A percentile compares a stretch with the other conserved stretches of the same genome.
Evolutionary conservation across 2,888 invertebrate genomes (phyloP).

Genomic region (Stenotaenia linearis): DNA sequence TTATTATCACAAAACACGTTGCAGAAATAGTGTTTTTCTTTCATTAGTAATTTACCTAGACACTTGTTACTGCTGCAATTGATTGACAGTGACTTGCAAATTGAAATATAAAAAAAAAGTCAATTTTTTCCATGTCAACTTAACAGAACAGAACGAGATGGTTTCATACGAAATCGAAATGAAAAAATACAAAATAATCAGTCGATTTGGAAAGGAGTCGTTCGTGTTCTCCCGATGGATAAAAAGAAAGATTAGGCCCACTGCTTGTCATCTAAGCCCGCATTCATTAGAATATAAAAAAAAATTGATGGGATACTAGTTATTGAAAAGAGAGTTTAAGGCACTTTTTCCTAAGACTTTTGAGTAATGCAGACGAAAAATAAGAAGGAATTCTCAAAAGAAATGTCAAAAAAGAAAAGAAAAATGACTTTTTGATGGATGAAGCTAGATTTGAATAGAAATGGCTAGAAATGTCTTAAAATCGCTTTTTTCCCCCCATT

Average conservation of each 20-base stretch:
- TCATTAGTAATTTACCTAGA: background rate
- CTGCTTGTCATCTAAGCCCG: background rate
- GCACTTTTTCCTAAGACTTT: constrained; percentile 7
- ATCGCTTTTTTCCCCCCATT: background rate
- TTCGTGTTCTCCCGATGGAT: constrained; percentile 2
- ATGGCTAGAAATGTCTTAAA: constrained; percentile 3
- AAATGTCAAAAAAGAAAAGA: constrained; percentile 3
- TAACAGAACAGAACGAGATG: background rate
- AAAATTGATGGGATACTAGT: constrained; percentile 23
- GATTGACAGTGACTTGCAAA: background rate
- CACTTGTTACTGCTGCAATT: background rate
- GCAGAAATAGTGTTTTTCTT: background rate
- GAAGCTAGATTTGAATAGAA: constrained; percentile 18
- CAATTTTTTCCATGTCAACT: background rate
- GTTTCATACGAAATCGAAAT: background rate
- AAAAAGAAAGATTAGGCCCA: constrained; percentile 14
- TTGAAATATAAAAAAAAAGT: too few species aligned
- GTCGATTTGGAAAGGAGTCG: background rate
- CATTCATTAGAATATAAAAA: constrained; percentile 14
- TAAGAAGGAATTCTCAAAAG: background rate
- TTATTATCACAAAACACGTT: background rate
- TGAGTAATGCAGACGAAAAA: background rate
- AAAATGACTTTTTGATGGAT: constrained; percentile 26
- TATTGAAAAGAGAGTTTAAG: constrained; percentile 17
- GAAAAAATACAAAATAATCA: background rate